Percentiles rank a stretch among this genome's conserved stretches.
Evolutionary conservation across 1,140 invertebrate species (phyloP).

Genomic region (Anagrus nilaparvatae): DNA sequence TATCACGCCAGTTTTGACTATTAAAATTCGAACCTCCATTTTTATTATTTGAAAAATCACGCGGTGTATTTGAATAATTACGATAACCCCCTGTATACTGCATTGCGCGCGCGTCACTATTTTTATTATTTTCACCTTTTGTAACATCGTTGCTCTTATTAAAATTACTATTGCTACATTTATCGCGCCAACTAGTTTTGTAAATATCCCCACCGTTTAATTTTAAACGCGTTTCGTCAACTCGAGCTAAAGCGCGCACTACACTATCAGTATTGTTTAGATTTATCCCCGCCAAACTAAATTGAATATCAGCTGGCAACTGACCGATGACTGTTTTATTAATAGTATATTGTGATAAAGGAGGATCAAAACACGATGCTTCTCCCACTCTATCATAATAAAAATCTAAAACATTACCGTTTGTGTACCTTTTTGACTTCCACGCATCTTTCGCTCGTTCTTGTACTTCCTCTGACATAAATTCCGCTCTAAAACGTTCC

Average conservation of each 20-base stretch:
- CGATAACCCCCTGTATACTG: too few relatives aligned
- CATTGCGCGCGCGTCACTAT: too few relatives aligned
- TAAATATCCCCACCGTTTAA: too few relatives aligned
- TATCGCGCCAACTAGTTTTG: too few relatives aligned
- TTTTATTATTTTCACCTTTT: too few relatives aligned
- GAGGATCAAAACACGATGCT: not conserved
- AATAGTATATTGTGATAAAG: not conserved
- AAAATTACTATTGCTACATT: too few relatives aligned
- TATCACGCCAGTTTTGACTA: too few relatives aligned
- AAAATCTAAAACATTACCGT: not conserved
- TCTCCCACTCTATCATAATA: not conserved
- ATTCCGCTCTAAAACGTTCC: not conserved
- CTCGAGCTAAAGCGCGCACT: not conserved
- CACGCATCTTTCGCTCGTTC: not conserved
- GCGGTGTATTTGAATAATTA: too few relatives aligned
- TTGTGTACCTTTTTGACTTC: not conserved
- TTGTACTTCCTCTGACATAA: not conserved
- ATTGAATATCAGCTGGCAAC: not conserved
- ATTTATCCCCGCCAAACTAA: not conserved
- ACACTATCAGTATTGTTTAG: not conserved
- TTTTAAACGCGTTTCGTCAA: too few relatives aligned
- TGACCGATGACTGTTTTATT: not conserved
- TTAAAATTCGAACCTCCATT: too few relatives aligned
- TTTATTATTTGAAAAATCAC: too few relatives aligned
- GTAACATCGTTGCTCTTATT: too few relatives aligned